phyloP scores from a whole-genome alignment of 2,113 vertebrate genomes.

The Protobothrops flavoviridis region DNA sequence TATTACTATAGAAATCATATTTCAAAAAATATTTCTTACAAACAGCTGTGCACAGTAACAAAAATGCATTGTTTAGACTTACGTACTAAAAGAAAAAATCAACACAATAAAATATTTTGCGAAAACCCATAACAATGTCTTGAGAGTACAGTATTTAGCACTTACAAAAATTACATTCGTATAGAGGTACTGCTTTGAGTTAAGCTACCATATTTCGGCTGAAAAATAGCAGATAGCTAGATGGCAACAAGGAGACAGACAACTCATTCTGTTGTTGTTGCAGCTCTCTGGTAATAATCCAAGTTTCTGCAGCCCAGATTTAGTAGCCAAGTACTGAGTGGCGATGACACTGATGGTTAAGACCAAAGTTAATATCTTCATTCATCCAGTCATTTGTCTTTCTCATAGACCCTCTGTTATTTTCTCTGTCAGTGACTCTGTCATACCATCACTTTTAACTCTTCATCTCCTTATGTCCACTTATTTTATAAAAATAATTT shows the following conservation, averaged over 20 bases:
- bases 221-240: background rate
- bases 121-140: background rate
- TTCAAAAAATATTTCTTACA: background rate
- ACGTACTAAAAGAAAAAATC: background rate
- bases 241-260: background rate
- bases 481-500: constrained; percentile 1
- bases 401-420: background rate
- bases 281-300: background rate
- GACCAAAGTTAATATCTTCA: background rate
- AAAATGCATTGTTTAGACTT: background rate
- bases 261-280: background rate
- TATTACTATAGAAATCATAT: background rate
- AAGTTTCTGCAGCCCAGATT: too few species aligned
- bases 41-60: background rate
- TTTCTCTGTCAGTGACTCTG: background rate
- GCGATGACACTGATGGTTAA: too few species aligned
- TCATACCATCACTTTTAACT: background rate
- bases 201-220: background rate
- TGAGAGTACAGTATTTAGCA: background rate
- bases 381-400: background rate
- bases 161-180: background rate
- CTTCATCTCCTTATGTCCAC: background rate
- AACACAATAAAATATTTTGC: background rate
- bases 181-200: background rate
- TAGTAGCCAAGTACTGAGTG: too few species aligned